A percentile compares a stretch with the other conserved stretches of the same genome.
These are phyloP conservation scores for Scomber scombrus DNA, from an alignment of 2,113 vertebrate genomes.

Conservation along the genomic window DNA sequence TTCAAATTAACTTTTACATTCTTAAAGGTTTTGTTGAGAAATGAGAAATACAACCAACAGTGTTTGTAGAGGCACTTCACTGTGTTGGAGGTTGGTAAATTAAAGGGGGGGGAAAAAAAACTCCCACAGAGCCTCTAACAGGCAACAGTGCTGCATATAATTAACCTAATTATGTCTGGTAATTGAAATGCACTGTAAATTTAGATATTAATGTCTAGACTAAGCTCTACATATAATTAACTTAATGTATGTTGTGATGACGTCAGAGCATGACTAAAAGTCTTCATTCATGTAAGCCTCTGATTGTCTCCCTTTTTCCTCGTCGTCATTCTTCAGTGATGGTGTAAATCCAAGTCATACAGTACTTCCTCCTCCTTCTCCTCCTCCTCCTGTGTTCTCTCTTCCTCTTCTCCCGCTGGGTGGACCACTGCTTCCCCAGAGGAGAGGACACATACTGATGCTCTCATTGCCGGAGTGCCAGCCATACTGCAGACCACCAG, in stretches of 20 bases:
- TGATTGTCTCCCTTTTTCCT: slow-evolving; percentile 1
- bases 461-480: slow-evolving; percentile 42
- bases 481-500: slow-evolving; percentile 44
- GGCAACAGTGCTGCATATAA: slow-evolving; percentile 39
- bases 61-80: slow-evolving; percentile 13
- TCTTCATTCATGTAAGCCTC: slow-evolving; percentile 9
- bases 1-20: neutral
- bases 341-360: slow-evolving; percentile 31
- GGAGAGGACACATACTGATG: slow-evolving; percentile 29
- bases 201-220: slow-evolving; percentile 42
- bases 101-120: slow-evolving; percentile 4
- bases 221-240: slow-evolving; percentile 33
- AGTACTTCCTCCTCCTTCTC: neutral
- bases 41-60: neutral
- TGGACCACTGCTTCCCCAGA: slow-evolving; percentile 34
- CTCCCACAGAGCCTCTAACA: slow-evolving; percentile 3
- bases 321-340: slow-evolving; percentile 30
- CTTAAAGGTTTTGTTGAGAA: neutral
- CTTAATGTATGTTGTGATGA: slow-evolving; percentile 28
- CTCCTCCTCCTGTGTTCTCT: neutral
- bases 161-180: slow-evolving; percentile 57
- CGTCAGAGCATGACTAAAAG: slow-evolving; percentile 7
- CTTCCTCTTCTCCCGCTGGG: slow-evolving; percentile 22
- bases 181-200: slow-evolving; percentile 45
- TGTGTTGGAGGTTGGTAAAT: neutral